Evolutionary conservation across 1,140 invertebrate genomes (phyloP).

Genomic region (Diachasmimorpha longicaudata): DNA sequence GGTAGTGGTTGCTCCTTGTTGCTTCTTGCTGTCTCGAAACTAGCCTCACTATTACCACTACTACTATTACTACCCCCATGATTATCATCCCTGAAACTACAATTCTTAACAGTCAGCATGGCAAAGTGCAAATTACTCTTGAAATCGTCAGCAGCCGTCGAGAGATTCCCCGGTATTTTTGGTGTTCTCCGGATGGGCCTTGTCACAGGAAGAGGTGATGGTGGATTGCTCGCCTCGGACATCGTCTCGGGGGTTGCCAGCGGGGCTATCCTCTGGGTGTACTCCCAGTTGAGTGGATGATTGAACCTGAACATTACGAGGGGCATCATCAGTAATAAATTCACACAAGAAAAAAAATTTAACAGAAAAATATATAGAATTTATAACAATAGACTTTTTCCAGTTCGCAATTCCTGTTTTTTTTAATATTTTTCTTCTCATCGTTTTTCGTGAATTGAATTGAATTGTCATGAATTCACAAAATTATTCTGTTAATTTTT

Average conservation of each 20-base stretch:
- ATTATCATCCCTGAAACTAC: slow-evolving; percentile 50
- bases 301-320: slow-evolving; percentile 31
- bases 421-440: too few relatives aligned
- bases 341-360: too few relatives aligned
- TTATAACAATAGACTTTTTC: too few relatives aligned
- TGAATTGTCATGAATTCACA: too few relatives aligned
- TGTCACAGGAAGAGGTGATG: slow-evolving; percentile 50
- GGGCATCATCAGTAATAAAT: too few relatives aligned
- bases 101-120: slow-evolving; percentile 63
- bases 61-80: slow-evolving; percentile 49
- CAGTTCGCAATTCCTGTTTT: too few relatives aligned
- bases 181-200: slow-evolving; percentile 68
- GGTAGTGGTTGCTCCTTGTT: slow-evolving; percentile 54
- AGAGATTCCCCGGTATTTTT: slow-evolving; percentile 70
- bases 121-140: slow-evolving; percentile 67
- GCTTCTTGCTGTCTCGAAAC: slow-evolving; percentile 64
- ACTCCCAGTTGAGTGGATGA: slow-evolving; percentile 44
- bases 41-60: slow-evolving; percentile 64
- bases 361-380: too few relatives aligned
- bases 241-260: slow-evolving; percentile 85
- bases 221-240: slow-evolving; percentile 73
- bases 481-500: too few relatives aligned
- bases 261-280: slow-evolving; percentile 67
- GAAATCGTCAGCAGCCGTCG: slow-evolving; percentile 71
- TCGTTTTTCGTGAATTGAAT: too few relatives aligned